Evolutionary conservation across 2,888 invertebrate genomes (phyloP).

Genomic region (Nymphalis c-album): DNA sequence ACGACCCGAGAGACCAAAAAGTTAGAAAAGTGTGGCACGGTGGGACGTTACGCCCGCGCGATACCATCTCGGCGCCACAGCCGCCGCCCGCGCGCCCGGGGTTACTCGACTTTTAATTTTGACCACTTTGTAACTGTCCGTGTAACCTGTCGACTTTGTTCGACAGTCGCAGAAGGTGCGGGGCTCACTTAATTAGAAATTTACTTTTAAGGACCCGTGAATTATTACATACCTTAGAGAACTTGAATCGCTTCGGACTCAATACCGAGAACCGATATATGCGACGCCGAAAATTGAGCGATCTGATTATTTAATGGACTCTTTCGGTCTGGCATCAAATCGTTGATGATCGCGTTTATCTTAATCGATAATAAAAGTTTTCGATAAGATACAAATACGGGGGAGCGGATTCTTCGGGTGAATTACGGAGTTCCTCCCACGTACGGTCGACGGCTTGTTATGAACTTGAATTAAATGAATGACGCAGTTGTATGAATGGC

Average conservation of each 20-base stretch:
- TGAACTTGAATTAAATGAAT: conserved; percentile 80
- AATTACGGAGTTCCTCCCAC: conserved; percentile 65
- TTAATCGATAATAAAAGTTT: conserved; percentile 59
- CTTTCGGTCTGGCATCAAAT: conserved; percentile 48
- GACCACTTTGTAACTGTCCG: conserved; percentile 59
- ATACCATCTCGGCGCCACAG: conserved; percentile 53
- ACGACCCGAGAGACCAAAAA: conserved; percentile 71
- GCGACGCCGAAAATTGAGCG: conserved; percentile 56
- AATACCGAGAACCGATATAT: conserved; percentile 72
- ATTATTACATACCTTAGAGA: conserved; percentile 68
- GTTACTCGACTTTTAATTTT: conserved; percentile 55
- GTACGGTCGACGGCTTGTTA: conserved; percentile 62
- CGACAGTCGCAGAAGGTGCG: conserved; percentile 53
- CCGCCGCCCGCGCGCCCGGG: conserved; percentile 57
- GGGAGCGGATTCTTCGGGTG: conserved; percentile 47
- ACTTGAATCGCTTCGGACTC: conserved; percentile 58
- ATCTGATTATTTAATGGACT: conserved; percentile 66
- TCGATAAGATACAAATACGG: conserved; percentile 47
- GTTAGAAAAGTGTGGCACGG: conserved; percentile 73
- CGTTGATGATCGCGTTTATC: conserved; percentile 53
- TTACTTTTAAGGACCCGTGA: conserved; percentile 67
- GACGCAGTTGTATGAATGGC: conserved; percentile 78
- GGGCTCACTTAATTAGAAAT: conserved; percentile 70
- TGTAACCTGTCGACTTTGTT: conserved; percentile 38
- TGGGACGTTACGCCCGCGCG: conserved; percentile 45